Base-by-base conservation (phyloP, 2,113 vertebrate genomes). In the Trematocara variabile region DNA sequence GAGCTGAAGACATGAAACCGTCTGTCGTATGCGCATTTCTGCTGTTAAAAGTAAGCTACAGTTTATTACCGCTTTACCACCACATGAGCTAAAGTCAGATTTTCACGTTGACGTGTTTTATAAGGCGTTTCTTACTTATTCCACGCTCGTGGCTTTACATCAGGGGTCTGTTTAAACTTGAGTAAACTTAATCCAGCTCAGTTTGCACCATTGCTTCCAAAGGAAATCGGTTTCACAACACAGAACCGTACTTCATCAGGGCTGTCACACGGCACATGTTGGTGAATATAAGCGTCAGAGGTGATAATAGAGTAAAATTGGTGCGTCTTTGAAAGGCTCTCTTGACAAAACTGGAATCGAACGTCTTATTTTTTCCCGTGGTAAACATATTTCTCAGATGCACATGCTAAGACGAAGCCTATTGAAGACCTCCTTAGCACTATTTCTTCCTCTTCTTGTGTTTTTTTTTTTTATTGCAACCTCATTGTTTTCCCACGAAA, bases 41-140 rank as follows among this genome's bases (percentile, higher is more conserved):
- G 87, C 89, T 96, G 34, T 34, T 94, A 9, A 91, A 96, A 92
- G 96, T 97, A 92, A 96, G 95, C 3, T 75, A 83, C 10, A 8
- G 7, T 37, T 52, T 2, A 52, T 77, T 41, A 48, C 16, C 16
- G 8, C 14, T 60, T 25, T n/a, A 56, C 10, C 8, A 20, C 20
- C 70, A 83, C n/a, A 34, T 13, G 39, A 75, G 9, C 63, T 77
- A 55, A 58, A 16, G 65, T 33, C 13, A 6, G 3, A 3, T 13
- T 34, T 37, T 25, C 82, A 28, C 10, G 2, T 55, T 22, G 4
- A 22, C 9, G 22, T 39, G n/a, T n/a, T 50, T 30, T 53, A 7
- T 22, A 22, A 22, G n/a, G 34, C 11, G n/a, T 65, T 39, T 65
- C 11, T 37, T 28, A 39, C 7, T 39, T 13, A 7, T 53, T 70